Evolutionary conservation across 37 sponge, comb jelly and placozoan genomes (phyloP).

Genomic region (Aphrocallistes beatrix): DNA sequence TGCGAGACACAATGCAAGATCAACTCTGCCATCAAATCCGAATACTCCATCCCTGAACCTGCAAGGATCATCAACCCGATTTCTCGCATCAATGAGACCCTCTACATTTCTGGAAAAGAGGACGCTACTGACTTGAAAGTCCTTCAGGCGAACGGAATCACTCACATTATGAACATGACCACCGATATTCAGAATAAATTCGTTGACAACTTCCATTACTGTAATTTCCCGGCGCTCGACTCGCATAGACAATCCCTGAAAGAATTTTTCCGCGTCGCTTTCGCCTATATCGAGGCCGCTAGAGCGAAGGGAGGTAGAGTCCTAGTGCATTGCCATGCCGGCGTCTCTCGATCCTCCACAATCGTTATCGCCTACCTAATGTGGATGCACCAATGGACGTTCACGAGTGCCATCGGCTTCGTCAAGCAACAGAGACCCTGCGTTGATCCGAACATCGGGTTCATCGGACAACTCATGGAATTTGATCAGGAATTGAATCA

Average conservation of each 20-base stretch:
- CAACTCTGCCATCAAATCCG: not conserved
- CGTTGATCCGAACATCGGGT: constrained; percentile 6
- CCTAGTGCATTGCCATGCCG: not conserved
- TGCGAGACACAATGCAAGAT: not conserved
- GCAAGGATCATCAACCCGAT: not conserved
- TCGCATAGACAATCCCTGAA: not conserved
- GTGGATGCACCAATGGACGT: not conserved
- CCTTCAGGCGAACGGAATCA: not conserved
- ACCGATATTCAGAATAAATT: not conserved
- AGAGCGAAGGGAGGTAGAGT: not conserved
- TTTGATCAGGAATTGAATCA: not conserved
- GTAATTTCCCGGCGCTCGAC: not conserved
- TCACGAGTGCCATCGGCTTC: not conserved
- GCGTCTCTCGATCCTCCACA: not conserved
- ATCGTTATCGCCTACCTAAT: constrained; percentile 1
- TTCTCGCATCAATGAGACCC: not conserved
- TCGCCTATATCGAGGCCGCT: not conserved
- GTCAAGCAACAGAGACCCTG: not conserved
- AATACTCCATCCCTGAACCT: not conserved
- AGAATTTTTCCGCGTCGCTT: not conserved
- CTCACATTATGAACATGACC: not conserved
- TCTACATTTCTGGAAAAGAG: constrained; percentile 4
- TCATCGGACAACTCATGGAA: constrained; percentile 7
- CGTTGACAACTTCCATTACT: not conserved
- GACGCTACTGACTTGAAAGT: not conserved